These are phyloP conservation scores for Phasia obesa DNA, from an alignment of 2,888 invertebrate species.

Conservation along the genomic window DNA sequence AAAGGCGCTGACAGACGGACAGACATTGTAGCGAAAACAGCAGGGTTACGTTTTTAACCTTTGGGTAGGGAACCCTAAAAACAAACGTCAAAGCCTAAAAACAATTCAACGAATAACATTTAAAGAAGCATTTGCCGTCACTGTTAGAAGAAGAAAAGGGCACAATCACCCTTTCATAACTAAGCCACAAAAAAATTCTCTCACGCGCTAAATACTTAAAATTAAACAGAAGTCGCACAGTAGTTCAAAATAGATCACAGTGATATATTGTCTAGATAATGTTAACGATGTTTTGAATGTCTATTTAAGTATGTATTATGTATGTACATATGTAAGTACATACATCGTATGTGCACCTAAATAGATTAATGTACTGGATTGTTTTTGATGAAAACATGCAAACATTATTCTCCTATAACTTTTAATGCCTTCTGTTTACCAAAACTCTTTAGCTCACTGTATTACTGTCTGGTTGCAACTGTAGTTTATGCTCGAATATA, in stretches of 20 bases:
- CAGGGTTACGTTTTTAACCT: too few relatives aligned
- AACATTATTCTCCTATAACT: conserved; percentile 30
- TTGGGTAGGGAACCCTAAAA: too few relatives aligned
- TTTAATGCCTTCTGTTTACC: not conserved
- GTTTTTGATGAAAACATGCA: conserved; percentile 9
- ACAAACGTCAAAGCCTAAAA: conserved; percentile 25
- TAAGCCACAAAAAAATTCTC: not conserved
- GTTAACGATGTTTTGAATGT: conserved; percentile 15
- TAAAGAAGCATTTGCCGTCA: not conserved
- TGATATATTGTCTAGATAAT: conserved; percentile 34
- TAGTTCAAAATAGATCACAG: conserved; percentile 24
- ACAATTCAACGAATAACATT: conserved; percentile 16
- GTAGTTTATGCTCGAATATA: conserved; percentile 14
- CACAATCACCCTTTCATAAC: not conserved
- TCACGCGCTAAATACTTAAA: conserved; percentile 42
- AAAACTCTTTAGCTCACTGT: too few relatives aligned
- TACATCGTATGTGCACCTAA: not conserved
- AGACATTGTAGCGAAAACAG: too few relatives aligned
- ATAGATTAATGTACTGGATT: conserved; percentile 30
- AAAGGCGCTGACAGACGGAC: too few relatives aligned
- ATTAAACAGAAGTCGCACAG: conserved; percentile 35
- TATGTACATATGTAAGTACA: not conserved
- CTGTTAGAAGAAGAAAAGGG: conserved; percentile 36
- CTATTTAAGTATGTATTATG: not conserved
- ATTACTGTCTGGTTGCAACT: conserved; percentile 31